Percentiles rank a stretch among this genome's conserved stretches.
phyloP scores from a whole-genome alignment of 2,888 invertebrate species.

The Aleiodes leptofemur region DNA sequence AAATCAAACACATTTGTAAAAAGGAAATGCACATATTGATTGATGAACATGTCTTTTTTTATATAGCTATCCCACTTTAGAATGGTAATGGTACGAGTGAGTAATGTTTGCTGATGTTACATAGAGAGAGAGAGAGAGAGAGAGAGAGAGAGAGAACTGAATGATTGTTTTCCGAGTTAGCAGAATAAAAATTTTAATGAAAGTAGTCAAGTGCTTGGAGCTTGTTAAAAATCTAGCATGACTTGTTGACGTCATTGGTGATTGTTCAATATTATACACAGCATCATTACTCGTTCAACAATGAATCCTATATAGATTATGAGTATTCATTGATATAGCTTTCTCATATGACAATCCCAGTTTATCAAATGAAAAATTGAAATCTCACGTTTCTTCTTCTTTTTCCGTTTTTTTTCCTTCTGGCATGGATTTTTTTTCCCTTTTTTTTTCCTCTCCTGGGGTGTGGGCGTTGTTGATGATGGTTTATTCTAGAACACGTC shows the following conservation, averaged over 20 bases:
- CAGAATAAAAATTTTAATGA: background rate
- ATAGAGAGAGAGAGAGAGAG: background rate
- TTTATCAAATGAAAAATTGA: background rate
- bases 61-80: conserved; percentile 72
- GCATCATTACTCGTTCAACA: conserved; percentile 70
- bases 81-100: conserved; percentile 73
- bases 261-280: conserved; percentile 59
- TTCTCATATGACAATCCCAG: too few relatives aligned
- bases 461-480: conserved; percentile 64
- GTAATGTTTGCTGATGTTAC: conserved; percentile 65
- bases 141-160: background rate
- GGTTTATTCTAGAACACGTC: conserved; percentile 79
- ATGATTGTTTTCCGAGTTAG: background rate
- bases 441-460: conserved; percentile 61
- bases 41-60: conserved; percentile 41
- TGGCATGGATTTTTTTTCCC: too few relatives aligned
- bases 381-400: conserved; percentile 1
- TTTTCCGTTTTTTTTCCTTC: too few relatives aligned
- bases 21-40: background rate
- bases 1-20: too few relatives aligned
- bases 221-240: background rate
- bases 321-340: conserved; percentile 10
- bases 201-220: background rate
- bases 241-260: conserved; percentile 7
- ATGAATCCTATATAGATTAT: conserved; percentile 30